A percentile compares a stretch with the other conserved stretches of the same genome.
phyloP scores from a whole-genome alignment of 2,888 invertebrate species.

The Tortricodes alternella region DNA sequence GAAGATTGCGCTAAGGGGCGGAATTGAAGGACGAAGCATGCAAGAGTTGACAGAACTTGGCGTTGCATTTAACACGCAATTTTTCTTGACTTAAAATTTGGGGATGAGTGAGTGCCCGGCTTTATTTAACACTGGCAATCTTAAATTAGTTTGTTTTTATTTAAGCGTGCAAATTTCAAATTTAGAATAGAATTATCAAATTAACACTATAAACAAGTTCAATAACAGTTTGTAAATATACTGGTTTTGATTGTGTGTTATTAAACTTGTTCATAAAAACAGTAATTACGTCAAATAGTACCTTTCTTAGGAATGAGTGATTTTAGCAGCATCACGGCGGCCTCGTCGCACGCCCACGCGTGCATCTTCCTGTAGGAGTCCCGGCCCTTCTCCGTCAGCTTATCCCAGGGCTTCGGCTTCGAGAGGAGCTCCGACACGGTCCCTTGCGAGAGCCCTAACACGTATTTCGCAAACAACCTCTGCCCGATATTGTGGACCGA shows the following conservation, averaged over 20 bases:
- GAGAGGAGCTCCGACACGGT: conserved; percentile 99
- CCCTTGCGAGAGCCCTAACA: conserved; percentile 97
- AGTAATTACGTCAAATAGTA: conserved; percentile 79
- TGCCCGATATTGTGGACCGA: conserved; percentile 99
- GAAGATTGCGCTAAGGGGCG: conserved; percentile 59
- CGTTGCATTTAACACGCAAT: conserved; percentile 22
- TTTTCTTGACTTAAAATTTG: conserved; percentile 3
- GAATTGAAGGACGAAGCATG: conserved; percentile 44
- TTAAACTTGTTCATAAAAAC: conserved; percentile 35
- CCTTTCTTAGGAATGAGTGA: conserved; percentile 99
- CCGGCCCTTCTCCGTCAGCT: conserved; percentile 98
- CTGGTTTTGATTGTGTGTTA: background rate
- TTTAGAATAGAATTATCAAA: background rate
- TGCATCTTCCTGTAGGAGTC: conserved; percentile 99
- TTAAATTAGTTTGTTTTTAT: background rate
- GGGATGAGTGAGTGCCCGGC: conserved; percentile 6
- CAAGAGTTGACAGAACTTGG: conserved; percentile 27
- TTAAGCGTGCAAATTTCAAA: background rate
- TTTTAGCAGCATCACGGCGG: conserved; percentile 98
- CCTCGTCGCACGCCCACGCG: conserved; percentile 99
- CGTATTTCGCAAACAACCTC: conserved; percentile 98
- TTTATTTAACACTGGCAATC: conserved; percentile 16
- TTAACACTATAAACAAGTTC: conserved; percentile 2
- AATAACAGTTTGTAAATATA: background rate
- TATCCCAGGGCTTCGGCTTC: conserved; percentile 99